Evolutionary conservation across 2,797 vertebrate species (phyloP), one percentile per base, ranked within the genome.

Genomic region (Anableps anableps): DNA sequence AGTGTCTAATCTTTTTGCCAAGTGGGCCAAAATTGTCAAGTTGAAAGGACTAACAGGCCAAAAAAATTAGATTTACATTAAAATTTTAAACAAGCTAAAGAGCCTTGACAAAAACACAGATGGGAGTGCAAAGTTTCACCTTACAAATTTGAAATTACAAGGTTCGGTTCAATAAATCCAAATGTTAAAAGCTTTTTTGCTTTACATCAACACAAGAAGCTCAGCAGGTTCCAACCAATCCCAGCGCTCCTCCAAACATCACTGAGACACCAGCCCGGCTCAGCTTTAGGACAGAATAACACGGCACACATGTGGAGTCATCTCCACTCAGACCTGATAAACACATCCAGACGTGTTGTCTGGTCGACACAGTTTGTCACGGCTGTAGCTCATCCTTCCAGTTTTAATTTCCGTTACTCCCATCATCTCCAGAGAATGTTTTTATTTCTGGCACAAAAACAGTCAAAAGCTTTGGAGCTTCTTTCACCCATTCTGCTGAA

Each of bases 391-490:
- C 85, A 88, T 91, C 77, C 77, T 85, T 89, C 82, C 83, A 87
- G 77, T 77, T 77, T 76, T 80, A 36, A 60, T 81, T 55, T 80
- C 93, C 92, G 91, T 80, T 92, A 79, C 91, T 89, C 86, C 78
- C 86, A 94, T 95, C 81, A 92, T 82, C 80, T 74, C 72, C 16
- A 4, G 72, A 80, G 34, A 85, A 38, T 89, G 86, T 90, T 93
- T 92, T 92, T 74, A 88, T 91, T 93, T 90, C 86, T 82, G 77
- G 55, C 78, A 13, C 64, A 53, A 82, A 78, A 80, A 84, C 78
- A 51, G 50, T 4, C 50, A 51, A 21, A 21, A 51, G 21, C 21
- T 36, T 74, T 51, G 4, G 43, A 86, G 62, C n/a, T 34, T 77
- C 80, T 64, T 45, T 87, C 50, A 31, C 53, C 29, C 21, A 19